Percentiles rank a stretch among this genome's conserved stretches.
These are phyloP conservation scores for Eilema griseolum DNA, from an alignment of 2,888 invertebrate species.

Conservation along the genomic window DNA sequence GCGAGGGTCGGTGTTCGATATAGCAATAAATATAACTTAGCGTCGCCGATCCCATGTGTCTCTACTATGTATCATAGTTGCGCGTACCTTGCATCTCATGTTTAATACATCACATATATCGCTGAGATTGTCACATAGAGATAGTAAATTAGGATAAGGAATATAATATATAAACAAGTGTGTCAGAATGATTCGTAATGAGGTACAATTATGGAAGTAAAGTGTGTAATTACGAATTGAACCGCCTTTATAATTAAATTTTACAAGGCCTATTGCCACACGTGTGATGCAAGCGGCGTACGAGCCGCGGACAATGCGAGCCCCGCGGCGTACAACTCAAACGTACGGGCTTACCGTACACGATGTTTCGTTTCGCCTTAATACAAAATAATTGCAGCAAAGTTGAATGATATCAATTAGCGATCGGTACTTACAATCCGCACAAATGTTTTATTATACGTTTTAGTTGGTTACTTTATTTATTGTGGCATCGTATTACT, in stretches of 20 bases:
- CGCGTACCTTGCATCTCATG: conserved; percentile 11
- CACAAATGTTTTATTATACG: conserved; percentile 73
- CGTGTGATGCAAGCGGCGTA: conserved; percentile 9
- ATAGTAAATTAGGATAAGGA: conserved; percentile 43
- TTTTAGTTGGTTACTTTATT: conserved; percentile 73
- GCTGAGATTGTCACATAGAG: conserved; percentile 41
- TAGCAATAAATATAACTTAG: conserved; percentile 40
- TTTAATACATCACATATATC: conserved; percentile 43
- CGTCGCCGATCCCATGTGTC: background rate
- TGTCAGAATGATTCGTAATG: conserved; percentile 14
- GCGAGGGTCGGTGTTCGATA: conserved; percentile 18
- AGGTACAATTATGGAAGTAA: conserved; percentile 15
- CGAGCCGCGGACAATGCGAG: conserved; percentile 19
- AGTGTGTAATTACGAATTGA: conserved; percentile 14
- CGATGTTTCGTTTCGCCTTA: conserved; percentile 33
- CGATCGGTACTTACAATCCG: conserved; percentile 80
- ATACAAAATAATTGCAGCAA: conserved; percentile 39
- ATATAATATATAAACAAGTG: conserved; percentile 20
- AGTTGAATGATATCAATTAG: conserved; percentile 34
- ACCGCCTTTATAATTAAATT: conserved; percentile 29
- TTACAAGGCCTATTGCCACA: conserved; percentile 26
- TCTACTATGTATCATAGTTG: conserved; percentile 1
- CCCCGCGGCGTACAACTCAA: conserved; percentile 21
- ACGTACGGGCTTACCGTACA: conserved; percentile 27
- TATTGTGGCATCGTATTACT: conserved; percentile 71